Evolutionary conservation across 2,888 invertebrate species (phyloP).

Genomic region (Agapostemon virescens): DNA sequence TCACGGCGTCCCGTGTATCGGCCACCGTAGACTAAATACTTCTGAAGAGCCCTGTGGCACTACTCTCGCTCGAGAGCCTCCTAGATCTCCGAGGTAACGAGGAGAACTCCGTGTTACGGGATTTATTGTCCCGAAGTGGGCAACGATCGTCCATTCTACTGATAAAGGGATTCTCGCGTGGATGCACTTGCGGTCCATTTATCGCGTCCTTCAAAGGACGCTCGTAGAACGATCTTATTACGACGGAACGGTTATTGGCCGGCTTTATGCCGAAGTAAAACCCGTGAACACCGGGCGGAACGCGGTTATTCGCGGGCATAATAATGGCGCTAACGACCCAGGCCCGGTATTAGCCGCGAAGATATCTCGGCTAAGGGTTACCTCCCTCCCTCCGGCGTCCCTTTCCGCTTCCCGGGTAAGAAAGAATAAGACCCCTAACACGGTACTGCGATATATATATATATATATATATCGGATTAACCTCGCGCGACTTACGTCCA

Average conservation of each 20-base stretch:
- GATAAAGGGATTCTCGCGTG: not conserved
- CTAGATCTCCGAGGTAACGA: not conserved
- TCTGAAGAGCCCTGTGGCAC: not conserved
- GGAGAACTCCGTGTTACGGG: not conserved
- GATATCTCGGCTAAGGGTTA: conserved; percentile 48
- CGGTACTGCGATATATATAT: conserved; percentile 21
- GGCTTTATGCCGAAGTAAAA: conserved; percentile 45
- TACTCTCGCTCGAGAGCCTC: conserved; percentile 15
- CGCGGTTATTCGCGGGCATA: conserved; percentile 47
- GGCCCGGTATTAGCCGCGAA: conserved; percentile 25
- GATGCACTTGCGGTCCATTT: conserved; percentile 29
- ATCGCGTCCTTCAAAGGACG: conserved; percentile 30
- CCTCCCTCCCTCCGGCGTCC: too few relatives aligned
- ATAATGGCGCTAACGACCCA: conserved; percentile 54
- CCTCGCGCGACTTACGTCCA: conserved; percentile 28
- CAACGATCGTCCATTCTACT: not conserved
- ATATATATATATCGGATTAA: conserved; percentile 42
- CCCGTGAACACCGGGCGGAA: conserved; percentile 27
- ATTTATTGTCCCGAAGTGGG: conserved; percentile 1
- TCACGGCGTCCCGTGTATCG: not conserved
- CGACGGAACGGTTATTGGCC: conserved; percentile 41
- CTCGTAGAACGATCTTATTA: conserved; percentile 33
- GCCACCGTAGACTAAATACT: conserved; percentile 38
- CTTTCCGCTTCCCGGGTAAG: conserved; percentile 3
- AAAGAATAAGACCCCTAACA: conserved; percentile 33